Conservation (phyloP, 2,797 vertebrate species). For the Halcyon badia region DNA sequence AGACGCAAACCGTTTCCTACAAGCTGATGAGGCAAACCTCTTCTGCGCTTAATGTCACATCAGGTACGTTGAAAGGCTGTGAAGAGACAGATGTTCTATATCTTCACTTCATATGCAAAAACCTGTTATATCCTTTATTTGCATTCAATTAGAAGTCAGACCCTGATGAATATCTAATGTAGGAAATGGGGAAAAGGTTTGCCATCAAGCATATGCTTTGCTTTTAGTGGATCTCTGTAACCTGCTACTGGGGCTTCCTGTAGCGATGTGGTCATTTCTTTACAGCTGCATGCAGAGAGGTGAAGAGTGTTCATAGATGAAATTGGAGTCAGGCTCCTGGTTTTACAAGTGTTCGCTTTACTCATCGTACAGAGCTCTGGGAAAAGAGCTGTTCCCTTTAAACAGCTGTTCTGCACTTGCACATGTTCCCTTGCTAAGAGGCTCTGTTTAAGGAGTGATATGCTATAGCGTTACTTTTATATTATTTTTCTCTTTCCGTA, state of each 20-base stretch:
- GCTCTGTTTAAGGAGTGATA: background rate
- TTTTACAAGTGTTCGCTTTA: constrained; percentile 1
- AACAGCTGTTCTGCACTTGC: background rate
- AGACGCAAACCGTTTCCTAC: background rate
- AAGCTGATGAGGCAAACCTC: constrained; percentile 55
- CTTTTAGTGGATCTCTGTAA: background rate
- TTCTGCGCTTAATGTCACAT: constrained; percentile 57
- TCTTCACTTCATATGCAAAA: constrained; percentile 70
- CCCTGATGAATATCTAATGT: constrained; percentile 47
- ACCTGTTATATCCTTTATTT: constrained; percentile 63
- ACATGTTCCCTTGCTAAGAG: background rate
- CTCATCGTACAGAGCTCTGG: background rate
- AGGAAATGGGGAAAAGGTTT: constrained; percentile 51
- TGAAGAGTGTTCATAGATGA: background rate
- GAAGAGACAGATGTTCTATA: constrained; percentile 64
- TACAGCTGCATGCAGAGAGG: background rate
- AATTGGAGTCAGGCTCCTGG: background rate
- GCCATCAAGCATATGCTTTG: constrained; percentile 39
- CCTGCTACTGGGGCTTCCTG: background rate
- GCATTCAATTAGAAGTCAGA: constrained; percentile 67
- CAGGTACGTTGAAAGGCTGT: constrained; percentile 51
- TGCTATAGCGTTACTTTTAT: background rate
- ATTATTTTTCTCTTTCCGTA: background rate
- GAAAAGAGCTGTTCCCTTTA: background rate
- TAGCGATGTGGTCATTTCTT: background rate